Evolutionary conservation across 2,797 vertebrate species (phyloP), one percentile per base, ranked within the genome.

Genomic region (Sternotherus odoratus): DNA sequence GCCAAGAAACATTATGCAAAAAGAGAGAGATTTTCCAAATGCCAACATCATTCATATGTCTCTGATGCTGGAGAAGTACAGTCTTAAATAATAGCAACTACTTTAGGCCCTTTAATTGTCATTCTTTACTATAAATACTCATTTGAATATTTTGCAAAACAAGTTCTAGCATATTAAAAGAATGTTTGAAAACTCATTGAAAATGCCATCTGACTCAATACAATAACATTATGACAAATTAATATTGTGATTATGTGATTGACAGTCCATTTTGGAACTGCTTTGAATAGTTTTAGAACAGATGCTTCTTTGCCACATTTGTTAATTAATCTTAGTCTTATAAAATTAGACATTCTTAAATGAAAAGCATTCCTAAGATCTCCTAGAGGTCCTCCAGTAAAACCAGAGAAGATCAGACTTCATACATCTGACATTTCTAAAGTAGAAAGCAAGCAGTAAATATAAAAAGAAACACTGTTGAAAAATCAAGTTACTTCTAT

Each of bases 1-100:
- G 82, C 48, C 75, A 95, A 96, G 90, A 96, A 85, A 66, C 85
- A 2, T 95, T 91, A 57, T 89, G 83, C 75, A 86, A 83, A 85
- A 83, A 85, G 8, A 82, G 10, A 49, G 10, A 46, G 2, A 4
- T 21, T 84, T 33, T 80, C 33, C 79, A 79, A 43, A 48, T 78
- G 10, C 82, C 46, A 16, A 1, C 49, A 77, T 86, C n/a, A 50
- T 88, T 81, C 28, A 8, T 4, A 57, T 87, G 12, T 43, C 85
- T 48, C 43, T 79, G 2, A 36, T 36, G 2, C 10, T 87, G 28
- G 5, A 28, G 46, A 57, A 80, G 13, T 72, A 54, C 23, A 90
- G 56, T 49, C 16, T 82, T 79, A 83, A 82, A 78, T 43, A 26
- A 9, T 69, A 33, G 21, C 30, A 46, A 54, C 30, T 15, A 19